Evolutionary conservation across 2,113 vertebrate species (phyloP).

Genomic region (Pseudorhombus dupliciocellatus): DNA sequence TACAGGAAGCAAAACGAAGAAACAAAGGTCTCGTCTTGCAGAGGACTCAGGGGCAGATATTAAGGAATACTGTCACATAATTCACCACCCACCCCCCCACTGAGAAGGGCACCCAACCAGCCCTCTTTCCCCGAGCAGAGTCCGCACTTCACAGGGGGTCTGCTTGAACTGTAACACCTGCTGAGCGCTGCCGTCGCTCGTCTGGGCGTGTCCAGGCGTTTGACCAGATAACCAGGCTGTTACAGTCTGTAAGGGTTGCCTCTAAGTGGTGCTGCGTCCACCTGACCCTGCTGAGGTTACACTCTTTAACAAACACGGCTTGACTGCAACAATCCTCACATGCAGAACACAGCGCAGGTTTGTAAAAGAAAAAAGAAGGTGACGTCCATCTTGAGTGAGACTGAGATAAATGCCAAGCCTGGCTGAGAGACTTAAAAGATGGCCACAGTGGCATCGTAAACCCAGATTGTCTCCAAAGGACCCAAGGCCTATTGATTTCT

Average conservation of each 20-base stretch:
- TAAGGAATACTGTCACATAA: conserved; percentile 13
- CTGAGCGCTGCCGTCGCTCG: conserved; percentile 33
- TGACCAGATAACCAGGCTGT: conserved; percentile 28
- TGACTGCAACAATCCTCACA: background rate
- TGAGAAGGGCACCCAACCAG: conserved; percentile 13
- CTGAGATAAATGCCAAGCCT: conserved; percentile 67
- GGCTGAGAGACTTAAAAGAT: conserved; percentile 67
- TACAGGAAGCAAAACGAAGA: background rate
- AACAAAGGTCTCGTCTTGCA: background rate
- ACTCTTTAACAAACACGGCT: conserved; percentile 10
- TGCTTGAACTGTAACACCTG: conserved; percentile 33
- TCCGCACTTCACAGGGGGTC: conserved; percentile 25
- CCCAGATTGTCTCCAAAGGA: conserved; percentile 67
- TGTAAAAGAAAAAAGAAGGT: background rate
- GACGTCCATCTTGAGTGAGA: conserved; percentile 58
- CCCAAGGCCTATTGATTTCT: conserved; percentile 75
- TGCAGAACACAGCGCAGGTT: background rate
- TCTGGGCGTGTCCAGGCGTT: conserved; percentile 10
- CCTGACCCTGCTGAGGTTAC: background rate
- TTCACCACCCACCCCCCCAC: conserved; percentile 12
- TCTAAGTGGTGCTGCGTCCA: background rate
- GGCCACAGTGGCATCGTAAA: conserved; percentile 73
- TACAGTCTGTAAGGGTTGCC: background rate
- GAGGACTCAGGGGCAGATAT: background rate
- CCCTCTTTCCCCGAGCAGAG: background rate